phyloP scores from a whole-genome alignment of 2,888 invertebrate genomes.

The Brachyopa scutellaris region DNA sequence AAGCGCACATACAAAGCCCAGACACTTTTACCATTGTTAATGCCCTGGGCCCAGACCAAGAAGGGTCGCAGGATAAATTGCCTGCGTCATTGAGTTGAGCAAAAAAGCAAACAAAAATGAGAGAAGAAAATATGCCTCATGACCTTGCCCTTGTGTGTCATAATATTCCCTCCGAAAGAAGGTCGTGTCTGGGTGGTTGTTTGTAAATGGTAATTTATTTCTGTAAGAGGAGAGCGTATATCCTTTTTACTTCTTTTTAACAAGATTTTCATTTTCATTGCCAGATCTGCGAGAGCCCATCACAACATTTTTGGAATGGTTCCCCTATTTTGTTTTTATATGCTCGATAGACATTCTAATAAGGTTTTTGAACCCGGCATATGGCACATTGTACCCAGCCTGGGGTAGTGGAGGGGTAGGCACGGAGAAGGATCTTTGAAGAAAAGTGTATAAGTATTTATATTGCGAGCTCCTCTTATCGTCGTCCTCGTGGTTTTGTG shows the following conservation, averaged over 20 bases:
- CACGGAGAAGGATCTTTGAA: slow-evolving; percentile 18
- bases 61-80: not conserved
- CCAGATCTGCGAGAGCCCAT: slow-evolving; percentile 33
- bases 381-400: slow-evolving; percentile 30
- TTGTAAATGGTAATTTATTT: slow-evolving; percentile 53
- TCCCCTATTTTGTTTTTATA: not conserved
- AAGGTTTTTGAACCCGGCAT: slow-evolving; percentile 68
- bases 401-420: no score
- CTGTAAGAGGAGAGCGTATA: slow-evolving; percentile 17
- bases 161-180: slow-evolving; percentile 34
- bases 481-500: slow-evolving; percentile 21
- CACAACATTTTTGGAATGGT: not conserved
- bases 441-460: not conserved
- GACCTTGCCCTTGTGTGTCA: slow-evolving; percentile 66
- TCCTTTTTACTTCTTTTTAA: slow-evolving; percentile 34
- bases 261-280: slow-evolving; percentile 50
- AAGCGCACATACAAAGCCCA: not conserved
- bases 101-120: not conserved
- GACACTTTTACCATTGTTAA: not conserved
- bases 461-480: slow-evolving; percentile 23
- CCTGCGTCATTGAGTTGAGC: no score
- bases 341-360: slow-evolving; percentile 62
- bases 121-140: slow-evolving; percentile 33
- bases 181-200: slow-evolving; percentile 43
- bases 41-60: slow-evolving; percentile 43